A percentile compares a stretch with the other conserved stretches of the same genome.
Conservation (phyloP, 2,888 invertebrate species). For the Cephus pygmeus region DNA sequence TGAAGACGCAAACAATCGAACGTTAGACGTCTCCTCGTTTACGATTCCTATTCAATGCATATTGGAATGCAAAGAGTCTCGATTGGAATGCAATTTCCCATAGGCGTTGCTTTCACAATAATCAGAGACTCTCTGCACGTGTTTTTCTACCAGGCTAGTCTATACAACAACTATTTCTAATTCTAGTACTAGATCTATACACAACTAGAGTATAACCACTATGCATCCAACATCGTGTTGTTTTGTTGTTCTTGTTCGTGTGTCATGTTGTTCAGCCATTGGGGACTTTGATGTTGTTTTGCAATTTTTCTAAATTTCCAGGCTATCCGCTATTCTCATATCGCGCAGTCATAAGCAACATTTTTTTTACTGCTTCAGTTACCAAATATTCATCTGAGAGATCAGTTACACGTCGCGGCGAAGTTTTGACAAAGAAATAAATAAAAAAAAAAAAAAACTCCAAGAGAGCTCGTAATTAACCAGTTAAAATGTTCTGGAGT, state of each 20-base stretch:
- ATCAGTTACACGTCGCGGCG: background rate
- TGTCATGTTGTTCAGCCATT: background rate
- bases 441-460: background rate
- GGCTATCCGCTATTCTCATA: background rate
- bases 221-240: constrained; percentile 38
- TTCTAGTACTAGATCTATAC: constrained; percentile 34
- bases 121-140: background rate
- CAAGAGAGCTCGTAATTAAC: background rate
- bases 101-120: background rate
- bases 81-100: background rate
- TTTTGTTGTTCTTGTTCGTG: constrained; percentile 14
- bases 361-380: background rate
- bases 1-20: constrained; percentile 58
- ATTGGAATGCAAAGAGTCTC: background rate
- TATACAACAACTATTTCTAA: constrained; percentile 6
- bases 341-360: background rate
- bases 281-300: background rate
- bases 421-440: background rate
- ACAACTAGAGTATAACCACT: constrained; percentile 36
- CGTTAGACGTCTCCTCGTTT: background rate
- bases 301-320: background rate
- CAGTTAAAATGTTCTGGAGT: background rate
- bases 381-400: background rate
- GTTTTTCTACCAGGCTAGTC: background rate
- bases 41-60: background rate